Conservation (phyloP, 1,140 invertebrate species). For the Campodea augens region DNA sequence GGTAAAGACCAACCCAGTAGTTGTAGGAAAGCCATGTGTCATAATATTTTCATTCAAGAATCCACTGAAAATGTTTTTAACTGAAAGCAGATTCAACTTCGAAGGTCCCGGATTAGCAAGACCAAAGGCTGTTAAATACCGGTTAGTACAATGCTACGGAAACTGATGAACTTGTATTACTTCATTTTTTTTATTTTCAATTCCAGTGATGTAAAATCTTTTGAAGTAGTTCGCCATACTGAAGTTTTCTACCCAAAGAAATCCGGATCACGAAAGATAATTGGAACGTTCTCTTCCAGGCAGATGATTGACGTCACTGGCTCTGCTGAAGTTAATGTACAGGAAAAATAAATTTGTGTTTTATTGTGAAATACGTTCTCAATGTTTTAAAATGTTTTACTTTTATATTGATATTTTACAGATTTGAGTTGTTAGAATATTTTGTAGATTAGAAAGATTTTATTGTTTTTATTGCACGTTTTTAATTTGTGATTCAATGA, state of each 20-base stretch:
- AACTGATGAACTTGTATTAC: neutral
- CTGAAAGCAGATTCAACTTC: conserved; percentile 39
- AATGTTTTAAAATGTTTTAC: too few relatives aligned
- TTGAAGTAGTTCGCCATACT: conserved; percentile 32
- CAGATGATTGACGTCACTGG: conserved; percentile 39
- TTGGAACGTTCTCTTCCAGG: conserved; percentile 39
- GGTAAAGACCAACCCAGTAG: too few relatives aligned
- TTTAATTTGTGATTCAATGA: too few relatives aligned
- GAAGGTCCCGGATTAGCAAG: conserved; percentile 44
- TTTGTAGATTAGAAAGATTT: too few relatives aligned
- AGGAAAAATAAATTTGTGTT: too few relatives aligned
- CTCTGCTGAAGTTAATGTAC: too few relatives aligned
- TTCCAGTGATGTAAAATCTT: conserved; percentile 35
- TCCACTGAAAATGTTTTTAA: conserved; percentile 36
- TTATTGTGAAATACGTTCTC: too few relatives aligned
- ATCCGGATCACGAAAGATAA: conserved; percentile 33
- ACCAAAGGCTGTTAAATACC: conserved; percentile 26
- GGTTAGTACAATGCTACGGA: conserved; percentile 18
- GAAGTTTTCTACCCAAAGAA: conserved; percentile 33
- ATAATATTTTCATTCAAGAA: conserved; percentile 38
- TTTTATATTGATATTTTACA: too few relatives aligned
- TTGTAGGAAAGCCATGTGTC: too few relatives aligned
- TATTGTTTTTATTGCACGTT: too few relatives aligned
- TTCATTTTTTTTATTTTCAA: too few relatives aligned
- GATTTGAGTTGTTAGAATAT: too few relatives aligned